Evolutionary conservation across 2,113 vertebrate species (phyloP).

Genomic region (Leptodactylus fuscus): DNA sequence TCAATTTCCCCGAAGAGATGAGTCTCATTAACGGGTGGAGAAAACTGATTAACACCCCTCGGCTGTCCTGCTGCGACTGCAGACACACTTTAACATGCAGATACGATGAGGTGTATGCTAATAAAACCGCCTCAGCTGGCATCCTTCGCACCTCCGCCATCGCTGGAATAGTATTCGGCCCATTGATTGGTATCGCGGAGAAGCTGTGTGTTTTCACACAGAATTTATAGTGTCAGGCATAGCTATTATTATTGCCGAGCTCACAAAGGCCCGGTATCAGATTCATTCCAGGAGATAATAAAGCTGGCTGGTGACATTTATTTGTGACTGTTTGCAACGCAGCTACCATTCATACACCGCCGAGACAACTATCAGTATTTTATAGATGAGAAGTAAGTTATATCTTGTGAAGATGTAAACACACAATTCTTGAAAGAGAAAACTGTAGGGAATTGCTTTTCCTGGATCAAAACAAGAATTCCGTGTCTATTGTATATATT

Average conservation of each 20-base stretch:
- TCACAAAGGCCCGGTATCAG: conserved; percentile 6
- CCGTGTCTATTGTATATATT: background rate
- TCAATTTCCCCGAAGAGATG: conserved; percentile 48
- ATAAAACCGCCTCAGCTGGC: conserved; percentile 19
- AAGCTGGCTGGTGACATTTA: background rate
- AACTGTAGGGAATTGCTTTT: background rate
- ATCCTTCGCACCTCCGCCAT: conserved; percentile 17
- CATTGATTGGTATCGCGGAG: conserved; percentile 30
- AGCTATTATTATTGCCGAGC: background rate
- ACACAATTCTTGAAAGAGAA: conserved; percentile 13
- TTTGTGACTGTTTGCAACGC: background rate
- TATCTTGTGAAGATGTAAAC: conserved; percentile 2
- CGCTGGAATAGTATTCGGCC: background rate
- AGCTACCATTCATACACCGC: background rate
- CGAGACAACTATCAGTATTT: background rate
- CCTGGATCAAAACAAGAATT: background rate
- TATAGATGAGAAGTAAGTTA: conserved; percentile 11
- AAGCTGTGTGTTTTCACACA: conserved; percentile 25
- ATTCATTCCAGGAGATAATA: background rate
- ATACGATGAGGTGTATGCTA: conserved; percentile 49
- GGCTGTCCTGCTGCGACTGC: conserved; percentile 40
- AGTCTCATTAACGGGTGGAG: conserved; percentile 49
- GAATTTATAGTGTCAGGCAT: conserved; percentile 19
- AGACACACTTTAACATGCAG: conserved; percentile 47
- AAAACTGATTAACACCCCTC: conserved; percentile 57